Evolutionary conservation across 2,888 invertebrate genomes (phyloP).

Genomic region (Elegia similella): DNA sequence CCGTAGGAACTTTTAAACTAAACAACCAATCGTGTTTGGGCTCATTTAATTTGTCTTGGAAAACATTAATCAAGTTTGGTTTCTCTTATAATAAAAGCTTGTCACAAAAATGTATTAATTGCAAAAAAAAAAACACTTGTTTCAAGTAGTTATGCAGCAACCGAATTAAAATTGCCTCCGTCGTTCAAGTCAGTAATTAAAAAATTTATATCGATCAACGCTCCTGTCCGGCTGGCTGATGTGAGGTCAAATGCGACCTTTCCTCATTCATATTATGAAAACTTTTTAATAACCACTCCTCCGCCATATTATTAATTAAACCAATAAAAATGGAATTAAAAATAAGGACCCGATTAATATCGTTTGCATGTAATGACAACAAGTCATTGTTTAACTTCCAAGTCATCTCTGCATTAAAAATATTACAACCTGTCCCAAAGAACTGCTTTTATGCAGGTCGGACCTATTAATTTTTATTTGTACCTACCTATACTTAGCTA

Average conservation of each 20-base stretch:
- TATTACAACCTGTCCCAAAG: background rate
- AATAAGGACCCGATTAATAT: background rate
- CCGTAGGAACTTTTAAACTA: no score
- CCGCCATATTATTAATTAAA: background rate
- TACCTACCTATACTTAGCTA: no score
- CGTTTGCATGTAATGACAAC: background rate
- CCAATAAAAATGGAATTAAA: slow-evolving; percentile 8
- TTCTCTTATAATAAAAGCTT: no score
- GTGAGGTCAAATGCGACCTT: slow-evolving; percentile 3
- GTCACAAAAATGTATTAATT: no score
- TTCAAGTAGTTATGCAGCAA: background rate
- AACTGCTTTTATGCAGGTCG: background rate
- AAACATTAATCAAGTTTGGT: no score
- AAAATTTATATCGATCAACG: background rate
- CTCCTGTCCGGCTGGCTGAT: background rate
- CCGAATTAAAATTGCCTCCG: background rate
- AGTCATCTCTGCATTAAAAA: background rate
- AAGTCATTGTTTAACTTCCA: background rate
- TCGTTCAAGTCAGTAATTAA: background rate
- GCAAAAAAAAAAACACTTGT: no score
- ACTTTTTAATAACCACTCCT: slow-evolving; percentile 4
- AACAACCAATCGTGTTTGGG: no score
- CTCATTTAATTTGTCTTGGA: no score
- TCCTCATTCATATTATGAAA: background rate
- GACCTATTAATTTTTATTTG: no score